Conservation (phyloP, 1,140 invertebrate genomes). For the Drosophila grimshawi region DNA sequence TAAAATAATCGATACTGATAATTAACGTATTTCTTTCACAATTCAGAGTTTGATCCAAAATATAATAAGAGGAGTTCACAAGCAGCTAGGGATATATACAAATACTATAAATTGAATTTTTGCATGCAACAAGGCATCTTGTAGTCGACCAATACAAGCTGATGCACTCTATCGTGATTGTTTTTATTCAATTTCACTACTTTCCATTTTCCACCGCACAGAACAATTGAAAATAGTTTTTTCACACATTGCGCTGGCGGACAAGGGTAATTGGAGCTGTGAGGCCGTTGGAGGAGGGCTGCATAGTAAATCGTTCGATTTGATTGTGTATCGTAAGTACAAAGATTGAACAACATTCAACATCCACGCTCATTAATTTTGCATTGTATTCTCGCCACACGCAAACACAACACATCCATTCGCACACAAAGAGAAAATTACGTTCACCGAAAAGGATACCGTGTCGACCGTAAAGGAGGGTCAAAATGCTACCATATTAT, state of each 20-base stretch:
- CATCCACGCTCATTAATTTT: conserved; percentile 69
- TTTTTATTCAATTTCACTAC: conserved; percentile 31
- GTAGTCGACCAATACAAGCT: neutral
- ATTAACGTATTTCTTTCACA: too few relatives aligned
- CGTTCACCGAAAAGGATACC: conserved; percentile 85
- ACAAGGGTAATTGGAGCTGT: conserved; percentile 84
- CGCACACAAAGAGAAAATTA: conserved; percentile 81
- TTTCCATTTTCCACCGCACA: conserved; percentile 28
- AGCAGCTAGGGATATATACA: too few relatives aligned
- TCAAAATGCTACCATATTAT: conserved; percentile 84
- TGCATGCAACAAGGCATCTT: neutral
- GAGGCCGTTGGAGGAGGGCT: conserved; percentile 62
- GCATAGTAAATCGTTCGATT: conserved; percentile 81
- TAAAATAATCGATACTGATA: too few relatives aligned
- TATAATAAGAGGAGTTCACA: too few relatives aligned
- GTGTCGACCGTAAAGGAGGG: conserved; percentile 85
- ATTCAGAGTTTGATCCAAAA: neutral
- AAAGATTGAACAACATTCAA: conserved; percentile 23
- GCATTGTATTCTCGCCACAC: conserved; percentile 56
- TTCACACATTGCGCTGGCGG: conserved; percentile 76
- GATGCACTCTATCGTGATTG: conserved; percentile 15
- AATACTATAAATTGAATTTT: too few relatives aligned
- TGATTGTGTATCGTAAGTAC: conserved; percentile 85
- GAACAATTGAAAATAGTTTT: conserved; percentile 84
- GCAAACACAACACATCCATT: neutral